These are phyloP conservation scores for Plutella xylostella DNA, from an alignment of 2,888 invertebrate genomes.

Conservation along the genomic window DNA sequence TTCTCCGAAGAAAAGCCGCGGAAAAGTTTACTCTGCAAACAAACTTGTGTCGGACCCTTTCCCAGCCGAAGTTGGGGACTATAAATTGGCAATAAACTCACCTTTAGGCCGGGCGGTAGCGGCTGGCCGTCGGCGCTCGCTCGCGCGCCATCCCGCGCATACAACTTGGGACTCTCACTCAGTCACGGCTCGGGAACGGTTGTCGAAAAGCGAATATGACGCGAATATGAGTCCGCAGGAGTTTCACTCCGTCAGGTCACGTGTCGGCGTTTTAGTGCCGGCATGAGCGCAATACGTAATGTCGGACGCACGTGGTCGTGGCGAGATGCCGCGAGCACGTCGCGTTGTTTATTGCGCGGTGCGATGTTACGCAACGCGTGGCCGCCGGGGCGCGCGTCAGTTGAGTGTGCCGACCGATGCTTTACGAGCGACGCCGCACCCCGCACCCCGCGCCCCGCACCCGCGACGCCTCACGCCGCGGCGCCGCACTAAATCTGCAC, in stretches of 20 bases:
- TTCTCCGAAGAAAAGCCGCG: conserved; percentile 32
- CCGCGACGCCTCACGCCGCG: conserved; percentile 61
- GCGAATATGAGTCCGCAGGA: conserved; percentile 19
- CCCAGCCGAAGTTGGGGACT: conserved; percentile 43
- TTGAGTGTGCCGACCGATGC: conserved; percentile 67
- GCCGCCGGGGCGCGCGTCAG: conserved; percentile 68
- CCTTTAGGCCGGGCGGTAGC: conserved; percentile 59
- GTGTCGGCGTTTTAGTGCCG: conserved; percentile 61
- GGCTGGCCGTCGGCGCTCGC: conserved; percentile 57
- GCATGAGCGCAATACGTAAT: conserved; percentile 65
- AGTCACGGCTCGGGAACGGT: conserved; percentile 1
- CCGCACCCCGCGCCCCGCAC: conserved; percentile 51
- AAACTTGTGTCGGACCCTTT: conserved; percentile 42
- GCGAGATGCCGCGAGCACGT: conserved; percentile 51
- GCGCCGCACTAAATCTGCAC: conserved; percentile 65
- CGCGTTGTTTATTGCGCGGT: conserved; percentile 65
- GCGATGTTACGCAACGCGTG: conserved; percentile 62
- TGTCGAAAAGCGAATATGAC: not conserved
- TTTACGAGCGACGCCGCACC: conserved; percentile 65
- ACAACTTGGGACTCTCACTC: not conserved
- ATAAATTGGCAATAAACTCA: conserved; percentile 67
- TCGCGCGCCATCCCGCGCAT: conserved; percentile 48
- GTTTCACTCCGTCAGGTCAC: conserved; percentile 58
- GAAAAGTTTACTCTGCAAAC: conserved; percentile 53
- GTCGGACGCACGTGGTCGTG: conserved; percentile 51